Evolutionary conservation across 2,797 vertebrate species (phyloP).

Genomic region (Galaxias olidus): DNA sequence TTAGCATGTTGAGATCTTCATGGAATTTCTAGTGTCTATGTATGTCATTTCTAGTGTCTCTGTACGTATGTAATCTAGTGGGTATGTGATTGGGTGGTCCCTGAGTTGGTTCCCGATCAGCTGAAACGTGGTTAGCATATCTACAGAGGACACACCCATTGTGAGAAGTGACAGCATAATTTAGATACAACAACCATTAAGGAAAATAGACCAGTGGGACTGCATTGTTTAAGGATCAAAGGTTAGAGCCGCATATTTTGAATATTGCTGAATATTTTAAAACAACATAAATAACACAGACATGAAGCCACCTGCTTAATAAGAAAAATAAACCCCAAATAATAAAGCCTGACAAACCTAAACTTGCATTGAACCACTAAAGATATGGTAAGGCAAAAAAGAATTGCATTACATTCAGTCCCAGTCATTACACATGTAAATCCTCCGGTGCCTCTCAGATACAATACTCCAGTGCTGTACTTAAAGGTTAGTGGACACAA

Average conservation of each 20-base stretch:
- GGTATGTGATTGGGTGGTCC: background rate
- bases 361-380: background rate
- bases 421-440: conserved; percentile 44
- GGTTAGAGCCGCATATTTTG: conserved; percentile 44
- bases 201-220: conserved; percentile 32
- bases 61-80: too few relatives aligned
- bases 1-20: conserved; percentile 39
- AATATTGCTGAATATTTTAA: too few relatives aligned
- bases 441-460: conserved; percentile 44
- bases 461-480: conserved; percentile 46
- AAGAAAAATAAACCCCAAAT: conserved; percentile 7
- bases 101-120: conserved; percentile 21
- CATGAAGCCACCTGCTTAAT: conserved; percentile 14
- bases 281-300: background rate
- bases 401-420: conserved; percentile 29
- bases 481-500: conserved; percentile 63
- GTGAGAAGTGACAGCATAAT: conserved; percentile 32
- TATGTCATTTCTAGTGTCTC: conserved; percentile 49
- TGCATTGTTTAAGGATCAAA: conserved; percentile 35
- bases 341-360: background rate
- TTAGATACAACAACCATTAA: conserved; percentile 28
- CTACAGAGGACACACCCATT: conserved; percentile 17
- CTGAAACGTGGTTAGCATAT: conserved; percentile 24
- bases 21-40: conserved; percentile 47
- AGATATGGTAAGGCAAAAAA: conserved; percentile 16